Conservation (phyloP, 1,140 invertebrate genomes). For the Leptinotarsa defecta region DNA sequence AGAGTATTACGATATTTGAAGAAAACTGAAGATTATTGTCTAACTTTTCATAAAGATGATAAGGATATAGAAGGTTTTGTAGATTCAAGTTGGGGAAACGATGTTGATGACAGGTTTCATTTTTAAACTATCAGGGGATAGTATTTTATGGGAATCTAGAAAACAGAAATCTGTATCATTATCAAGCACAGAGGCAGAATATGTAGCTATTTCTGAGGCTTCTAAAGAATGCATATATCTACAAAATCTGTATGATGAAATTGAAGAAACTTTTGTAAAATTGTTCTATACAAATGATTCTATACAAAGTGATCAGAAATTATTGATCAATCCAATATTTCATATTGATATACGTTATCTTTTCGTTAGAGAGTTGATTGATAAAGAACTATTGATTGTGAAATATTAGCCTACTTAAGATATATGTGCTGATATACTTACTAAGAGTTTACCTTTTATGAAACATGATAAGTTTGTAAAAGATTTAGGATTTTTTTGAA, state of each 20-base stretch:
- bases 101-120: constrained; percentile 43
- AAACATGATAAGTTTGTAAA: background rate
- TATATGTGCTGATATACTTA: constrained; percentile 43
- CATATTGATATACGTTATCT: background rate
- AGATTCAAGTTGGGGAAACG: constrained; percentile 55
- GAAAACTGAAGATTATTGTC: background rate
- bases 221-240: constrained; percentile 46
- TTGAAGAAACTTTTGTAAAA: constrained; percentile 29
- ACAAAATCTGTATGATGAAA: constrained; percentile 33
- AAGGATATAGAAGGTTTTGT: constrained; percentile 40
- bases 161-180: constrained; percentile 54
- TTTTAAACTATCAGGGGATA: constrained; percentile 37
- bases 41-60: constrained; percentile 17
- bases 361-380: background rate
- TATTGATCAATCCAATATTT: background rate
- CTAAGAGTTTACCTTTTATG: constrained; percentile 23
- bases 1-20: too few species aligned
- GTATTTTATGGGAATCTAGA: constrained; percentile 48
- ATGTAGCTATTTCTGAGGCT: constrained; percentile 38
- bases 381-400: background rate
- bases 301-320: constrained; percentile 6
- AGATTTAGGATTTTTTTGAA: background rate
- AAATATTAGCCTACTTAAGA: constrained; percentile 28
- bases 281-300: constrained; percentile 33
- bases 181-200: constrained; percentile 56